Percentiles rank a stretch among this genome's conserved stretches.
Evolutionary conservation across 2,797 vertebrate species (phyloP).

Genomic region (Sternotherus odoratus): DNA sequence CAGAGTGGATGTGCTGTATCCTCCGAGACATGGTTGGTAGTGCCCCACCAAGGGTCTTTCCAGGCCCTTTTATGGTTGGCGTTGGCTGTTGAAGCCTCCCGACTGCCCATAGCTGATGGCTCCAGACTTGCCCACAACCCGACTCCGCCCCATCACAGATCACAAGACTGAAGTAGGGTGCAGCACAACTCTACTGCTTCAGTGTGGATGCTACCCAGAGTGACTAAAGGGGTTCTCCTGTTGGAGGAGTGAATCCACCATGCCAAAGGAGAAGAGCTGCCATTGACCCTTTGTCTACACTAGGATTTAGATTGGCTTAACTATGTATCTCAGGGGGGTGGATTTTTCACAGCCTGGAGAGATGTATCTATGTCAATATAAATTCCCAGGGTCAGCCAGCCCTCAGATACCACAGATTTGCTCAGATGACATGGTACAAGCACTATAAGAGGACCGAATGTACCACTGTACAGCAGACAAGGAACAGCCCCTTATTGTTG

Average conservation of each 20-base stretch:
- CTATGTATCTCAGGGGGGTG: neutral
- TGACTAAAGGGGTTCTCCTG: neutral
- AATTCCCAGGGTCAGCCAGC: neutral
- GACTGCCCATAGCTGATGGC: neutral
- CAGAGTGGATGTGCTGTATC: neutral
- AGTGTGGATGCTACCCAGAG: neutral
- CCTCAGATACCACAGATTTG: neutral
- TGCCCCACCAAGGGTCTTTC: no score
- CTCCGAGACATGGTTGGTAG: neutral
- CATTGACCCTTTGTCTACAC: neutral
- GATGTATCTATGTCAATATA: neutral
- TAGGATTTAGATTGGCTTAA: neutral
- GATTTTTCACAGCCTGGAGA: neutral
- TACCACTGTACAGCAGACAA: rapidly evolving
- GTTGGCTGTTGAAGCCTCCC: no score
- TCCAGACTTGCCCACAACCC: neutral
- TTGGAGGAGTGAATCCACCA: neutral
- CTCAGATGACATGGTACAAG: neutral
- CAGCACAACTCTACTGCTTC: neutral
- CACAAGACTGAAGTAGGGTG: neutral
- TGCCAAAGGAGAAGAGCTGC: neutral
- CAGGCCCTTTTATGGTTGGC: no score
- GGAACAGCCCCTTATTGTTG: neutral
- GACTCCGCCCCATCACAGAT: neutral
- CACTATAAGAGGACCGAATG: neutral